A percentile compares a stretch with the other conserved stretches of the same genome.
These are phyloP conservation scores for Ascidia mentula DNA, from an alignment of 23 tunicate species.

Conservation along the genomic window DNA sequence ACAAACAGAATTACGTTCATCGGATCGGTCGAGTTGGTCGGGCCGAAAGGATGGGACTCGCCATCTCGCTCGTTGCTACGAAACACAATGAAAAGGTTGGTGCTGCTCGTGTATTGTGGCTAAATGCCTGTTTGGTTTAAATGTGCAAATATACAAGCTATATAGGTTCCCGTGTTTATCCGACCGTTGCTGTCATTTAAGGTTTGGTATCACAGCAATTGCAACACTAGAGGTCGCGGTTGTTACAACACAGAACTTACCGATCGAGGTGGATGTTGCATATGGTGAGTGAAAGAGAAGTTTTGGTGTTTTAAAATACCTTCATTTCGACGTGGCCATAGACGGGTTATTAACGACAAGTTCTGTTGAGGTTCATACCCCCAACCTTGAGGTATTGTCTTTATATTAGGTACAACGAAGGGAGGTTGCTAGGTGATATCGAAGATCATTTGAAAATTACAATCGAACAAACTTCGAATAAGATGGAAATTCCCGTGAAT, in stretches of 20 bases:
- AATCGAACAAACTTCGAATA: constrained; percentile 78
- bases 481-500: constrained; percentile 85
- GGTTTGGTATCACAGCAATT: constrained; percentile 97
- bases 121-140: too few species aligned
- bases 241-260: constrained; percentile 85
- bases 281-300: constrained; percentile 40
- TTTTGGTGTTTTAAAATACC: too few species aligned
- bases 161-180: too few species aligned
- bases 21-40: constrained; percentile 94
- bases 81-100: constrained; percentile 87
- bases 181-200: too few species aligned
- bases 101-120: too few species aligned
- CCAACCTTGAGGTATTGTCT: too few species aligned
- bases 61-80: constrained; percentile 81
- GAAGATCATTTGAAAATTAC: constrained; percentile 92
- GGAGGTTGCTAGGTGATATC: constrained; percentile 59
- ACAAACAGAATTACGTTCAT: constrained; percentile 91
- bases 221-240: constrained; percentile 76
- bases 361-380: too few species aligned
- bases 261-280: constrained; percentile 93
- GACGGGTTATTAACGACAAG: too few species aligned
- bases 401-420: constrained; percentile 71
- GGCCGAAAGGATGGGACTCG: constrained; percentile 97
- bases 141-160: too few species aligned
- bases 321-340: too few species aligned